These are phyloP conservation scores for Drosophila kepulauana DNA, from an alignment of 1,140 invertebrate species.

Conservation along the genomic window DNA sequence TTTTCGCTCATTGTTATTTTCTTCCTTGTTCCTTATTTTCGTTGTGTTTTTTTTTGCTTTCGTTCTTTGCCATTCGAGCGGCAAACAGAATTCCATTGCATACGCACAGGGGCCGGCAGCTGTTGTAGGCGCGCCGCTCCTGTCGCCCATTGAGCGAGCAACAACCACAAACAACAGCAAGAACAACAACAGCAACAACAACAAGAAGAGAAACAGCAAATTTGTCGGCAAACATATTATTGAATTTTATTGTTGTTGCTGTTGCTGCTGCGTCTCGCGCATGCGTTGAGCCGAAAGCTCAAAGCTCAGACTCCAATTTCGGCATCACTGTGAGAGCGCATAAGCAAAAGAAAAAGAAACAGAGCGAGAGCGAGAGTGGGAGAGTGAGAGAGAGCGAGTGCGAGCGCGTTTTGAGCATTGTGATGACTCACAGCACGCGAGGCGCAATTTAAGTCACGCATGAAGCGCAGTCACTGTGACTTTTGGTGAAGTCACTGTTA, in stretches of 20 bases:
- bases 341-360: neutral
- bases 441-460: conserved; percentile 2
- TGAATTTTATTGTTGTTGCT: conserved; percentile 73
- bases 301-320: conserved; percentile 4
- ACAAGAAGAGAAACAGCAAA: conserved; percentile 39
- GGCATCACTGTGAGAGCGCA: neutral
- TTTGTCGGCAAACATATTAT: conserved; percentile 76
- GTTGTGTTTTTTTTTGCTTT: neutral
- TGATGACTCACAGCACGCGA: conserved; percentile 11
- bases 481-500: neutral
- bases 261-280: conserved; percentile 47
- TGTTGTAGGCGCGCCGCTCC: conserved; percentile 19
- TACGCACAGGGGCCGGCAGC: conserved; percentile 61
- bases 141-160: neutral
- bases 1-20: conserved; percentile 14
- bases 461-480: neutral
- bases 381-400: neutral
- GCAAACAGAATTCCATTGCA: conserved; percentile 60
- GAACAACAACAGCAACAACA: conserved; percentile 7
- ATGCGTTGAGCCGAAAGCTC: conserved; percentile 36
- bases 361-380: neutral
- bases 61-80: conserved; percentile 25
- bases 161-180: conserved; percentile 18
- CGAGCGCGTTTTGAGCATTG: conserved; percentile 1
- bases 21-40: neutral